Conservation (phyloP, 2,888 invertebrate species). For the Rhaphigaster nebulosa region DNA sequence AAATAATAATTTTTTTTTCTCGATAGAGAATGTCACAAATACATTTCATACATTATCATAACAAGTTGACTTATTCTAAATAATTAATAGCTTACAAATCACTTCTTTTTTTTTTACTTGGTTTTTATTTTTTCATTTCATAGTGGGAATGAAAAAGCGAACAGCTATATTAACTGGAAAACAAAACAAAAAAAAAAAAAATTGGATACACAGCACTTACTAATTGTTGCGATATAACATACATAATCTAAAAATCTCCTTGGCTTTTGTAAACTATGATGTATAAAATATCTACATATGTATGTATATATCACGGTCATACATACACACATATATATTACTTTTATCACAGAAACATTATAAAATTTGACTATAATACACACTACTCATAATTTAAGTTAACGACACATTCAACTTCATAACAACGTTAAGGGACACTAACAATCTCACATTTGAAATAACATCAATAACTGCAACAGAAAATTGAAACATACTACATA, state of each 20-base stretch:
- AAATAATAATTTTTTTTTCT: slow-evolving; percentile 39
- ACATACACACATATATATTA: slow-evolving; percentile 55
- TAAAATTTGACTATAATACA: slow-evolving; percentile 35
- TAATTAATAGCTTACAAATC: slow-evolving; percentile 44
- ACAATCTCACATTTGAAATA: slow-evolving; percentile 31
- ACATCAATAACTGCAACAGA: slow-evolving; percentile 1
- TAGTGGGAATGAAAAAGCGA: slow-evolving; percentile 47
- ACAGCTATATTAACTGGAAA: not conserved
- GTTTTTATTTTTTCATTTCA: not conserved
- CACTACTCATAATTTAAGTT: slow-evolving; percentile 37
- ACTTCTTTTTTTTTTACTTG: not conserved
- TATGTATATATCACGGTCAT: slow-evolving; percentile 27
- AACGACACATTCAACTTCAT: slow-evolving; percentile 34
- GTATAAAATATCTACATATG: slow-evolving; percentile 53
- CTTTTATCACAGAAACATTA: slow-evolving; percentile 54
- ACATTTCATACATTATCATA: slow-evolving; percentile 31
- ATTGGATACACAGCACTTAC: slow-evolving; percentile 28
- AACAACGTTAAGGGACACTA: slow-evolving; percentile 11
- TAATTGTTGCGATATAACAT: slow-evolving; percentile 48
- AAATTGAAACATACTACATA: not conserved
- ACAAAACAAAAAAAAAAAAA: not conserved
- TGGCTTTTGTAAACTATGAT: slow-evolving; percentile 43
- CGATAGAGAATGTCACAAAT: slow-evolving; percentile 29
- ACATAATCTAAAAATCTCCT: slow-evolving; percentile 44
- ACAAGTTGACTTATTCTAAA: slow-evolving; percentile 36